Conservation (phyloP, 1,140 invertebrate species). For the Prorops nasuta region DNA sequence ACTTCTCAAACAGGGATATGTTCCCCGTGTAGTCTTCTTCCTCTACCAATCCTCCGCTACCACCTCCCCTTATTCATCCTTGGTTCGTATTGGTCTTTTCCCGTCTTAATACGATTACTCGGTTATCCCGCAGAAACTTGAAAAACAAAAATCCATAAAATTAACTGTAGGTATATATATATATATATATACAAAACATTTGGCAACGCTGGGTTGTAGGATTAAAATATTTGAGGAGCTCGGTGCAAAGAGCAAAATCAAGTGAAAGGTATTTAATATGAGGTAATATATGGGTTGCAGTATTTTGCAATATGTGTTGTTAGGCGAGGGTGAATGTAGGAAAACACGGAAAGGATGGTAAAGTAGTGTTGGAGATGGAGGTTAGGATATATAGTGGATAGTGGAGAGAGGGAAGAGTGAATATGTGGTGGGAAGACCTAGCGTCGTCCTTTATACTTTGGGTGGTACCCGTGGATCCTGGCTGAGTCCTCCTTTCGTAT, state of each 20-base stretch:
- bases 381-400: neutral
- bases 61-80: neutral
- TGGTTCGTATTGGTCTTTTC: slow-evolving; percentile 7
- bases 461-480: slow-evolving; percentile 49
- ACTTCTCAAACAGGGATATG: slow-evolving; percentile 50
- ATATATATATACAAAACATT: neutral
- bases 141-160: too few species aligned
- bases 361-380: neutral
- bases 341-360: slow-evolving; percentile 15
- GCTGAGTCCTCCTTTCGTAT: slow-evolving; percentile 49
- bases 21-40: slow-evolving; percentile 42
- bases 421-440: slow-evolving; percentile 35
- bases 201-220: neutral
- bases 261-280: slow-evolving; percentile 37
- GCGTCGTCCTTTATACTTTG: slow-evolving; percentile 50
- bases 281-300: slow-evolving; percentile 38
- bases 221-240: neutral
- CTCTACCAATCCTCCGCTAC: neutral
- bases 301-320: slow-evolving; percentile 22
- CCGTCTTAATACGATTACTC: neutral
- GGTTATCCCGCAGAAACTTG: neutral
- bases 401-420: slow-evolving; percentile 23
- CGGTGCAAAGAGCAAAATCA: neutral
- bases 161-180: too few species aligned
- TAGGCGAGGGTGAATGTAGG: slow-evolving; percentile 3